phyloP scores from a whole-genome alignment of 1,140 invertebrate species.

The Nasonia longicornis region DNA sequence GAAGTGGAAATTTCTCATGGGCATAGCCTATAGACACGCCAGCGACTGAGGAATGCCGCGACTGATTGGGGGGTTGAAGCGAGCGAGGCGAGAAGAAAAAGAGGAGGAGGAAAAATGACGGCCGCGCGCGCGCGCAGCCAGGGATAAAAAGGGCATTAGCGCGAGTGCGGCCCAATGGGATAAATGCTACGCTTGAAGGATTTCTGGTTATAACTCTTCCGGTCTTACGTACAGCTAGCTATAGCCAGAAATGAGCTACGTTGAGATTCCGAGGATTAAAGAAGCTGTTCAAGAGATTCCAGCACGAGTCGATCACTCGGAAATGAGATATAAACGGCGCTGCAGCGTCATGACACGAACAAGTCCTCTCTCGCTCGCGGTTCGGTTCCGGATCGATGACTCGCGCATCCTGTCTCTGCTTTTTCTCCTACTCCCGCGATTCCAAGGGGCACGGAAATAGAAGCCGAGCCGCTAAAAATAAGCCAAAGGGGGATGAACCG shows the following conservation, averaged over 20 bases:
- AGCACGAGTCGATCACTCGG: not conserved
- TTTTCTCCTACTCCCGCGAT: not conserved
- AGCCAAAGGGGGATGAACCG: conserved; percentile 17
- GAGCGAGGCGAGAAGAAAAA: conserved; percentile 23
- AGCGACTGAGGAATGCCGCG: conserved; percentile 43
- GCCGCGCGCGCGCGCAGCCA: not conserved
- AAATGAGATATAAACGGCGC: not conserved
- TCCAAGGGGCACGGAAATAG: not conserved
- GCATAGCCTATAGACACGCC: conserved; percentile 26
- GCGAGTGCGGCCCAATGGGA: not conserved
- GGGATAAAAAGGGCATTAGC: conserved; percentile 40
- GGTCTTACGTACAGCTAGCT: conserved; percentile 18
- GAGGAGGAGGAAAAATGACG: conserved; percentile 17
- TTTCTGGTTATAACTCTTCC: conserved; percentile 45
- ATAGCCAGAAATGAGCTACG: not conserved
- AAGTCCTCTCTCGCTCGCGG: conserved; percentile 4
- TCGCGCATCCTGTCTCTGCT: conserved; percentile 47
- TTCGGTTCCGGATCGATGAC: conserved; percentile 57
- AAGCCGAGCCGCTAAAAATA: conserved; percentile 11
- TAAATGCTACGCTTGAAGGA: conserved; percentile 43
- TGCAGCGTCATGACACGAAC: conserved; percentile 7
- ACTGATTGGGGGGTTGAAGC: conserved; percentile 20
- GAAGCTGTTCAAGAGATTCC: too few relatives aligned
- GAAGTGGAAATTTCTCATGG: conserved; percentile 44
- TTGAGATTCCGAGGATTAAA: not conserved